A percentile compares a stretch with the other conserved stretches of the same genome.
Evolutionary conservation across 2,113 vertebrate genomes (phyloP).

Genomic region (Zeus faber): DNA sequence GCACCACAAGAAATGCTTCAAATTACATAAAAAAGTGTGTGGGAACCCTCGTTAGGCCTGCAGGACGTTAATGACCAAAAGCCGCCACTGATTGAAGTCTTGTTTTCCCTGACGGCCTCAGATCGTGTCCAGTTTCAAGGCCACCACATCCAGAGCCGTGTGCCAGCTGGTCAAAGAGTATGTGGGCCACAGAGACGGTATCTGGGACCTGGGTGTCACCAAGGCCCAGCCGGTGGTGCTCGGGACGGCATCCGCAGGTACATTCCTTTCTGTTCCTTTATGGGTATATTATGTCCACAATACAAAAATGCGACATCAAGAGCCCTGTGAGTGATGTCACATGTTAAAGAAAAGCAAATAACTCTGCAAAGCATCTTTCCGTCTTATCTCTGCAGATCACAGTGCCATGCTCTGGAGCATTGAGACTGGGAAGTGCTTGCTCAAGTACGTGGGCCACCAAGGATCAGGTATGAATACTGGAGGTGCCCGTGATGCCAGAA

Average conservation of each 20-base stretch:
- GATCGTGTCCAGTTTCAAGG: constrained; percentile 98
- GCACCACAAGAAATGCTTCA: too few relatives aligned
- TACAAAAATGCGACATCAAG: not conserved
- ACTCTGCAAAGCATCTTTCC: too few relatives aligned
- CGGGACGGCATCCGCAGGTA: constrained; percentile 94
- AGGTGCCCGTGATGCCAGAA: not conserved
- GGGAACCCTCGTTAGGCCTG: constrained; percentile 17
- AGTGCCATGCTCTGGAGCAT: constrained; percentile 97
- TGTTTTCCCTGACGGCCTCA: constrained; percentile 45
- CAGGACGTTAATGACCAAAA: not conserved
- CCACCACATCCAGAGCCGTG: constrained; percentile 91
- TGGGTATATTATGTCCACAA: not conserved
- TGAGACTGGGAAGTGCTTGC: constrained; percentile 92
- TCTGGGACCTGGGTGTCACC: constrained; percentile 93
- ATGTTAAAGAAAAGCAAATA: too few relatives aligned
- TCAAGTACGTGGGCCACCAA: constrained; percentile 90
- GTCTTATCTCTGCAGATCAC: constrained; percentile 78
- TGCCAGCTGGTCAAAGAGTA: constrained; percentile 95
- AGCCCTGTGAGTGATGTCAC: not conserved
- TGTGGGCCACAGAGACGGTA: constrained; percentile 91
- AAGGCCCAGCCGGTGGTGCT: constrained; percentile 88
- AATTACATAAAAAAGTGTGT: too few relatives aligned
- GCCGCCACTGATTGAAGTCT: not conserved
- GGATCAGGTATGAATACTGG: constrained; percentile 91
- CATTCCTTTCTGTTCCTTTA: not conserved